Evolutionary conservation across 2,113 vertebrate genomes (phyloP).

Genomic region (Rhinopomastus cyanomelas): DNA sequence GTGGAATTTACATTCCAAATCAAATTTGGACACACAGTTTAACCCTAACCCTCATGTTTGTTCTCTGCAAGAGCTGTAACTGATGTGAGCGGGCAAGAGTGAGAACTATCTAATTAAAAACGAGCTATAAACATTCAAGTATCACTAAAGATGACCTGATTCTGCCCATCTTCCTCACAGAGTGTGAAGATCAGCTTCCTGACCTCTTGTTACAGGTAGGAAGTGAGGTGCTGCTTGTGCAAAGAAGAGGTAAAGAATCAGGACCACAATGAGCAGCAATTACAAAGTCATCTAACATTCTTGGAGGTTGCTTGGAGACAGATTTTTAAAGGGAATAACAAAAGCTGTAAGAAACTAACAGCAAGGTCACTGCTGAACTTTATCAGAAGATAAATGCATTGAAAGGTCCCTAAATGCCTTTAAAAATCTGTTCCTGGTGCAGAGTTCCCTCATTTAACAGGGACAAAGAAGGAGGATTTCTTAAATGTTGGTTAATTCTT

Average conservation of each 20-base stretch:
- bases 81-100: slow-evolving; percentile 27
- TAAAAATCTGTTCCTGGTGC: background rate
- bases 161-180: background rate
- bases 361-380: background rate
- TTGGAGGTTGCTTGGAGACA: background rate
- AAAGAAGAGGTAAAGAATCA: slow-evolving; percentile 23
- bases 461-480: background rate
- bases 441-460: slow-evolving; percentile 6
- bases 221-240: background rate
- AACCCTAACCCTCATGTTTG: background rate
- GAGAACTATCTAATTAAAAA: slow-evolving; percentile 7
- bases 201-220: background rate
- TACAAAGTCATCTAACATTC: background rate
- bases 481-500: background rate
- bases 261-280: slow-evolving; percentile 38
- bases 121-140: slow-evolving; percentile 63
- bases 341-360: background rate
- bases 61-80: background rate
- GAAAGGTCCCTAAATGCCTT: background rate
- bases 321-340: background rate
- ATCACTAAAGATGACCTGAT: background rate
- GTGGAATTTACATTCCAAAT: slow-evolving; percentile 8
- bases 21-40: slow-evolving; percentile 11
- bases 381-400: background rate
- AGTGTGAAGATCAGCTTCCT: background rate